Evolutionary conservation across 1,140 invertebrate genomes (phyloP), one percentile per base, ranked within the genome.

Genomic region (Zelostemma sp.): DNA sequence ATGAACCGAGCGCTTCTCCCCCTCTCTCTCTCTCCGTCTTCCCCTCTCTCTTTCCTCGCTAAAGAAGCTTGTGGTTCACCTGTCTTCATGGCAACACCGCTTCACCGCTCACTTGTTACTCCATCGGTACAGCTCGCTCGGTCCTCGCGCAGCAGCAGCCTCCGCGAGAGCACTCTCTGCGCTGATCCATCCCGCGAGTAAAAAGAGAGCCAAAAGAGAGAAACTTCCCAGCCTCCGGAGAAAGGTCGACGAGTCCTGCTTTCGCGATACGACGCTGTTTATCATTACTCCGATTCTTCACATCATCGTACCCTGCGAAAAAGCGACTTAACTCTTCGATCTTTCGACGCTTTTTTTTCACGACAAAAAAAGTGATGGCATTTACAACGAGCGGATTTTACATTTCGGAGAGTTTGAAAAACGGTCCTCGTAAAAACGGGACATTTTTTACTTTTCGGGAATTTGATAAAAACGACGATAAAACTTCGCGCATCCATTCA

Each of bases 1-100:
- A n/a, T n/a, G n/a, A n/a, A n/a, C n/a, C n/a, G n/a, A n/a, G n/a
- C n/a, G n/a, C n/a, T n/a, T n/a, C n/a, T n/a, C n/a, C n/a, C n/a
- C n/a, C n/a, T n/a, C n/a, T n/a, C n/a, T n/a, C n/a, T n/a, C n/a
- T n/a, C 25, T 43, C 40, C 2, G 15, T 17, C 8, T 16, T 14
- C 14, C 40, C 16, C 40, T 56, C 35, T 63, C 12, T 54, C 31
- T 49, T 45, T 49, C 38, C 33, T 45, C 62, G 46, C 55, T 40
- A 55, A 68, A 45, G 21, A 17, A 51, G 54, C 68, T 74, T 76
- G 66, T 80, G 76, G 81, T 82, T 84, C 83, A 85, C 83, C 83
- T 85, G 83, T 83, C 81, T 80, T 85, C 81, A 83, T 85, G 83
- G 83, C 81, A 85, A 85, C 83, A 76, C 83, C 77, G 82, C 80